These are phyloP conservation scores for Perodicticus potto DNA, from an alignment of 2,797 vertebrate species.

Conservation along the genomic window DNA sequence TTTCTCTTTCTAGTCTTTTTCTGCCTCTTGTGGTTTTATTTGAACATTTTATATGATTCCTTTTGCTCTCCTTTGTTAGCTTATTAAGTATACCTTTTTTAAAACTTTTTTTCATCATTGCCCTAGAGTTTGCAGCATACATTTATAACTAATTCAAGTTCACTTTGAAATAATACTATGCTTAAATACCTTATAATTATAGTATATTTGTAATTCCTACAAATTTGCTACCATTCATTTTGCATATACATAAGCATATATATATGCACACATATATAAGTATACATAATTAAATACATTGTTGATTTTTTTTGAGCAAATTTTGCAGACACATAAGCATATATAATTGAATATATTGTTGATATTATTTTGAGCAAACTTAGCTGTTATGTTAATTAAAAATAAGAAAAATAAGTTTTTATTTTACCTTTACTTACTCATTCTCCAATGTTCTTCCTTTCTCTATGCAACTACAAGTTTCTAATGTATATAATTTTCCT, in stretches of 20 bases:
- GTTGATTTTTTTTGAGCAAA: background rate
- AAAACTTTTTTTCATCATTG: background rate
- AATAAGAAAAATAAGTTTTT: background rate
- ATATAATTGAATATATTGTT: background rate
- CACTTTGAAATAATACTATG: background rate
- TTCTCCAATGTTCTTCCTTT: background rate
- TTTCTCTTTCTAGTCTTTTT: background rate
- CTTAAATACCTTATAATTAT: background rate
- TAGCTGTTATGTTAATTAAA: background rate
- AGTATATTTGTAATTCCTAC: no score
- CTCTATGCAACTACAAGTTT: background rate
- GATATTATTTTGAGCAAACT: background rate
- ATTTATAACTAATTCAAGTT: background rate
- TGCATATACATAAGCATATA: background rate
- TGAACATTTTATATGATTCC: background rate
- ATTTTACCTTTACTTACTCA: background rate
- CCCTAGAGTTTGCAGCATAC: background rate
- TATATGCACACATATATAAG: background rate
- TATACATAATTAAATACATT: background rate
- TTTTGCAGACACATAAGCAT: background rate
- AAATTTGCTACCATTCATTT: no score
- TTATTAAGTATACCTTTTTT: background rate
- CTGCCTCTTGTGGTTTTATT: background rate
- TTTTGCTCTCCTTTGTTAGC: background rate
- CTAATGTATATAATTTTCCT: no score